A percentile compares a stretch with the other conserved stretches of the same genome.
These are phyloP conservation scores for Istiophorus platypterus DNA, from an alignment of 2,113 vertebrate genomes.

Conservation along the genomic window DNA sequence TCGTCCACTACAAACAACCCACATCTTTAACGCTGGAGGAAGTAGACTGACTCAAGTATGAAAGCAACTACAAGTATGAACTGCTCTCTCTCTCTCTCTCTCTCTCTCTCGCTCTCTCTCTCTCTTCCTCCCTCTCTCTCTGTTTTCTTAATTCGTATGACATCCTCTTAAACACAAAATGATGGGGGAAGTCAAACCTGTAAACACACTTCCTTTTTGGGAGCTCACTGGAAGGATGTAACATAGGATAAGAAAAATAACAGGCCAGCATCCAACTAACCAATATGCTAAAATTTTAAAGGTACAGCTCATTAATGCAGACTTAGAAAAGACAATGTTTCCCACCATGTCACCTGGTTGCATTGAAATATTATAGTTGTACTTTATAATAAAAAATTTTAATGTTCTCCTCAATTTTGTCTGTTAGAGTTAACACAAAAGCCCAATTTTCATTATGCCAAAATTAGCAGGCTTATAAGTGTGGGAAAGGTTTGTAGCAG, in stretches of 20 bases:
- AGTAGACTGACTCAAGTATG: constrained; percentile 1
- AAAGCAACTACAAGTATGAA: not conserved
- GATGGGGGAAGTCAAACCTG: constrained; percentile 58
- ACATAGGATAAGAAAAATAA: constrained; percentile 41
- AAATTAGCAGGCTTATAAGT: not conserved
- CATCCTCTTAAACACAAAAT: constrained; percentile 71
- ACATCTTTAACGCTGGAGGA: constrained; percentile 65
- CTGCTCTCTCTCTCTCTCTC: constrained; percentile 29
- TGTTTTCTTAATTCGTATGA: constrained; percentile 67
- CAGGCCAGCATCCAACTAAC: not conserved
- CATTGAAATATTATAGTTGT: no score
- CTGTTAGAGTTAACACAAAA: not conserved
- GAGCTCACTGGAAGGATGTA: constrained; percentile 18
- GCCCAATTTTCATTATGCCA: no score
- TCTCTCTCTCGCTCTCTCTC: constrained; percentile 33
- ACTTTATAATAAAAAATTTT: no score
- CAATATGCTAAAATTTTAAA: not conserved
- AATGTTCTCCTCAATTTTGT: no score
- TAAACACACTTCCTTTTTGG: constrained; percentile 77
- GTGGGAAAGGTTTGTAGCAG: not conserved
- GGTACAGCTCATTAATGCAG: not conserved
- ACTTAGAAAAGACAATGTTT: not conserved
- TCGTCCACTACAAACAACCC: constrained; percentile 19
- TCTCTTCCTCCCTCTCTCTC: constrained; percentile 33
- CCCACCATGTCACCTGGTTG: not conserved